Percentiles rank a stretch among this genome's conserved stretches.
These are phyloP conservation scores for Ceratoteleas bidentatus DNA, from an alignment of 1,140 invertebrate species.

Conservation along the genomic window DNA sequence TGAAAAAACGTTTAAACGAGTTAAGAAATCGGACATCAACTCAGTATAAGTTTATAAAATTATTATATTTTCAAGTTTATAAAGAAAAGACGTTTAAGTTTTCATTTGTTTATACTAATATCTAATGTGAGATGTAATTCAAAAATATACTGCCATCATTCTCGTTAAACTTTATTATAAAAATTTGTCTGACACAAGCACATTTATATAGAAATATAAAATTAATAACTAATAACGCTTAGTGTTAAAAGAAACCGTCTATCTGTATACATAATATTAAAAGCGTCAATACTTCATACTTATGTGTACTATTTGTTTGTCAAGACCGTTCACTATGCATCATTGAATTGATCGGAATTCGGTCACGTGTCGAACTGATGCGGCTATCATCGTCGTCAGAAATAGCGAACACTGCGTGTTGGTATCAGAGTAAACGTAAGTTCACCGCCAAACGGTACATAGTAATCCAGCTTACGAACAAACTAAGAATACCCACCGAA, in stretches of 20 bases:
- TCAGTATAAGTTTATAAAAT: too few species aligned
- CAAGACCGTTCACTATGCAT: slow-evolving; percentile 10
- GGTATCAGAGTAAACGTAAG: slow-evolving; percentile 30
- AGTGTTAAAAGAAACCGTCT: slow-evolving; percentile 16
- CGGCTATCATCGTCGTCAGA: slow-evolving; percentile 13
- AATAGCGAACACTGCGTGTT: slow-evolving; percentile 26
- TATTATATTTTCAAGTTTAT: too few species aligned
- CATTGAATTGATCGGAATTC: slow-evolving; percentile 18
- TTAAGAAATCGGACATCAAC: too few species aligned
- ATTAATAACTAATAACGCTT: slow-evolving; percentile 33
- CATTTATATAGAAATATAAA: slow-evolving; percentile 39
- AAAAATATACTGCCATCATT: too few species aligned
- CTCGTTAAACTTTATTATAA: slow-evolving; percentile 42
- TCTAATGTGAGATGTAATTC: too few species aligned
- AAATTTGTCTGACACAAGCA: slow-evolving; percentile 28
- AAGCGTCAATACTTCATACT: slow-evolving; percentile 33
- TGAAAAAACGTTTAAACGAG: too few species aligned
- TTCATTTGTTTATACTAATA: too few species aligned
- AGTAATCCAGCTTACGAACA: background rate
- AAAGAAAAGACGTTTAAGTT: too few species aligned
- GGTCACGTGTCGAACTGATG: slow-evolving; percentile 9
- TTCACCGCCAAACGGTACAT: background rate
- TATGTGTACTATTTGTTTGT: slow-evolving; percentile 17
- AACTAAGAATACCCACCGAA: slow-evolving; percentile 9
- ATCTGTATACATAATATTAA: slow-evolving; percentile 33